Conservation (phyloP, 2,113 vertebrate species). For the Phoxinus phoxinus region DNA sequence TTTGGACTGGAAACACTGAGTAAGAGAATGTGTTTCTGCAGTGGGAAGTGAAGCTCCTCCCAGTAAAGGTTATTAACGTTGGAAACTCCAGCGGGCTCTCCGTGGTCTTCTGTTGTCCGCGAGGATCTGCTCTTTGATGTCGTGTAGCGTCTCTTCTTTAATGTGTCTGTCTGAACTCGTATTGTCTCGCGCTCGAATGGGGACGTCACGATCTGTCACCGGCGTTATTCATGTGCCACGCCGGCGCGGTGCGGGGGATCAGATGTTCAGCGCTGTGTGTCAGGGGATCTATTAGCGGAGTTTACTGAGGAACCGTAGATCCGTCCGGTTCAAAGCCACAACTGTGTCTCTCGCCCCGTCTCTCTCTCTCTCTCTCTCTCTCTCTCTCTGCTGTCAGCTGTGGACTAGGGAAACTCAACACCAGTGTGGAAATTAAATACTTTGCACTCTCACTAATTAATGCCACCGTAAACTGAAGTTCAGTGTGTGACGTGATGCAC, state of each 20-base stretch:
- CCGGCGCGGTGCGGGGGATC: conserved; percentile 55
- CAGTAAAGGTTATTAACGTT: too few relatives aligned
- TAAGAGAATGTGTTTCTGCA: too few relatives aligned
- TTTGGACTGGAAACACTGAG: too few relatives aligned
- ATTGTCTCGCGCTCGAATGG: conserved; percentile 69
- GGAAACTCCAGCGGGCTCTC: too few relatives aligned
- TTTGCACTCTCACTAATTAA: conserved; percentile 45
- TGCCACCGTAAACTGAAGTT: conserved; percentile 21
- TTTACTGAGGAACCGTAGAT: conserved; percentile 68
- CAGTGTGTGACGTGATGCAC: not conserved
- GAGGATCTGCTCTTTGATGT: conserved; percentile 66
- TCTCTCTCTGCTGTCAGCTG: not conserved
- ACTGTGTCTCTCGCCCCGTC: not conserved
- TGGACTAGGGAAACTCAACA: conserved; percentile 28
- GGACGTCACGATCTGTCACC: conserved; percentile 69
- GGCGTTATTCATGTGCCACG: conserved; percentile 63
- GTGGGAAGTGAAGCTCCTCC: too few relatives aligned
- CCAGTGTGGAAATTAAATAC: conserved; percentile 21
- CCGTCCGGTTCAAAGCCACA: conserved; percentile 65
- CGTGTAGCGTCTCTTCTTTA: conserved; percentile 48
- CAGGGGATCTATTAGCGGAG: conserved; percentile 68
- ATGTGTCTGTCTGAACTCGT: conserved; percentile 69
- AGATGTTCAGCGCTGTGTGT: conserved; percentile 63
- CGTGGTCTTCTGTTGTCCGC: too few relatives aligned
- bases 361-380: conserved; percentile 1